Base-by-base conservation (phyloP, 1,140 invertebrate genomes). In the Pseudomyrmex dendroicus region DNA sequence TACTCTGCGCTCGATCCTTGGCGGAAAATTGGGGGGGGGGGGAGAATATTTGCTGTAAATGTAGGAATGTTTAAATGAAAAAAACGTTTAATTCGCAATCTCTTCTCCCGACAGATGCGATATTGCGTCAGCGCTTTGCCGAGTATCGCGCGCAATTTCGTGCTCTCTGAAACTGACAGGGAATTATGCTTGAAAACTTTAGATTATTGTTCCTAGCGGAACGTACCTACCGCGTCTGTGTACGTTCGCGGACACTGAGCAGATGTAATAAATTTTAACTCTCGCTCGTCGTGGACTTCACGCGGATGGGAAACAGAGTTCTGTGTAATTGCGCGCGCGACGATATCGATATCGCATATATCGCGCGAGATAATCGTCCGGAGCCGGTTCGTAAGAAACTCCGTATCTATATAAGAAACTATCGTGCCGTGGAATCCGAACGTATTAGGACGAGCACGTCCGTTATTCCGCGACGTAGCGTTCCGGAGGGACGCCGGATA, bases 401-500 rank as follows among this genome's bases (percentile, higher is more conserved):
- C 54, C 20, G 35, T 35, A 7, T 7, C 35, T 35, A 50, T 48
- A 44, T 48, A 44, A 57, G 73, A 86, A 82, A 68, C 44, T 80
- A 84, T 78, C 83, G 63, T 80, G 63, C 82, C 54, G 4, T 80
- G 61, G 68, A 80, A 83, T 56, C n/a, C 12, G 25, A 22, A 15
- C 25, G 17, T 78, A 70, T 57, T 63, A 63, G n/a, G 17, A 9
- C 17, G 56, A 35, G 68, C 76, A 72, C 82, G 86, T 87, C 85
- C 86, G 86, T 89, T 87, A 89, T 91, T 90, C 88, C 63, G 85
- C 56, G 82, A 78, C 80, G 61, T 82, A 89, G 74, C 73, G 76
- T 84, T 89, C 90, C 90, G 56, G 25, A 70, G 89, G 82, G 88
- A 89, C 83, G 22, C 83, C 77, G 86, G 86, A 90, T 90, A 88